A percentile compares a stretch with the other conserved stretches of the same genome.
These are phyloP conservation scores for Turnix velox DNA, from an alignment of 2,113 vertebrate species.

Conservation along the genomic window DNA sequence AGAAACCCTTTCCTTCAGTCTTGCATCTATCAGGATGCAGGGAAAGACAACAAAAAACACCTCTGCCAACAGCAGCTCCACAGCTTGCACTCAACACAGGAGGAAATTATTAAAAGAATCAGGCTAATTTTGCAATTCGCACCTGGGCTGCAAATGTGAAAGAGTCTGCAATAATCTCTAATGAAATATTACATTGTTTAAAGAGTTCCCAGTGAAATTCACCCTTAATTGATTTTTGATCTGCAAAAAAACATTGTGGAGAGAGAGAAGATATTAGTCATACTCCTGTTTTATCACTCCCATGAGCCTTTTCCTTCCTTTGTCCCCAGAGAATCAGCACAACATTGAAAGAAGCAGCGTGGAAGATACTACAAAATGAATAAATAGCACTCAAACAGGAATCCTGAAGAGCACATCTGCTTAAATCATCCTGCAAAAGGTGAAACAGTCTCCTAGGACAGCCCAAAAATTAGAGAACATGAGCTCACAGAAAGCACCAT, in stretches of 20 bases:
- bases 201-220: slow-evolving; percentile 74
- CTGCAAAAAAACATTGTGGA: slow-evolving; percentile 63
- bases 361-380: background rate
- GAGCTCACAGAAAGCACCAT: background rate
- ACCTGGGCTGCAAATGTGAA: slow-evolving; percentile 71
- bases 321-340: slow-evolving; percentile 32
- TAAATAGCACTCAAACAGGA: background rate
- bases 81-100: background rate
- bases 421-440: slow-evolving; percentile 15
- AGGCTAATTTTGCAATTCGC: slow-evolving; percentile 71
- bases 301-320: background rate
- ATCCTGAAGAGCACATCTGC: background rate
- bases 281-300: slow-evolving; percentile 36
- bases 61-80: background rate
- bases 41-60: background rate
- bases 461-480: background rate
- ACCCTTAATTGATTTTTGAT: slow-evolving; percentile 78
- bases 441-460: slow-evolving; percentile 6
- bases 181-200: slow-evolving; percentile 77
- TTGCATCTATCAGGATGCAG: background rate
- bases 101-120: slow-evolving; percentile 64
- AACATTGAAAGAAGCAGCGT: background rate
- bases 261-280: slow-evolving; percentile 54
- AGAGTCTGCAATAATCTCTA: slow-evolving; percentile 62
- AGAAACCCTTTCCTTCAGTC: background rate